Base-by-base conservation (phyloP, 2,797 vertebrate genomes). In the Bradypodion ventrale region DNA sequence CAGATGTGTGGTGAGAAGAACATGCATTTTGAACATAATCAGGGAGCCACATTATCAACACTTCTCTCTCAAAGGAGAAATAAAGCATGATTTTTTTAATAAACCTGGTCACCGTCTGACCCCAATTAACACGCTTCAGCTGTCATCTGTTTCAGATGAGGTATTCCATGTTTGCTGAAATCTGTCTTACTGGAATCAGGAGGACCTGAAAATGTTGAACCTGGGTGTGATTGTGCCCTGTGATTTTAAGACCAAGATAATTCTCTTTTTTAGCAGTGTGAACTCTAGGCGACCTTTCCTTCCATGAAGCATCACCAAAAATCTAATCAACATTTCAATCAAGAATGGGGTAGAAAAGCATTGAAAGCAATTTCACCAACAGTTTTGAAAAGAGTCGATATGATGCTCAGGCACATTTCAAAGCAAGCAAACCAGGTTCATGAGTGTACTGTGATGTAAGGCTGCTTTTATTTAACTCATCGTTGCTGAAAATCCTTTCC, bases 361-460 rank as follows among this genome's bases (percentile, higher is more conserved):
- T 32, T 5, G 3, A 76, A 75, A 80, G 32, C 63, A 40, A 76
- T 80, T 85, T 83, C 63, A 80, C 63, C 75, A 87, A 66, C 85
- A 79, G 75, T 83, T 68, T 62, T 23, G 76, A 75, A 79, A 83
- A 23, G 62, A 60, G 62, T 60, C 70, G 25, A 59, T 46, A 25
- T 60, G 83, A 79, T 5, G 56, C 40, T 63, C 1, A 52, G 76
- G 0, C 37, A 65, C 29, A 3, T 68, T 75, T 60, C 60, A 3
- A 69, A 60, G 5, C 37, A 37, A 65, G 5, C 37, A 46, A 65
- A 37, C 2, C 29, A 25, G 23, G 23, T 27, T 40, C 32, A 4
- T 13, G 56, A 15, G 21, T 12, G 66, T 23, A 40, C 52, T 15
- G 2, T 75, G 69, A 56, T 27, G 9, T 10, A 46, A 81, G 56